These are phyloP conservation scores for Calliopsis andreniformis DNA, from an alignment of 1,140 invertebrate genomes.

Conservation along the genomic window DNA sequence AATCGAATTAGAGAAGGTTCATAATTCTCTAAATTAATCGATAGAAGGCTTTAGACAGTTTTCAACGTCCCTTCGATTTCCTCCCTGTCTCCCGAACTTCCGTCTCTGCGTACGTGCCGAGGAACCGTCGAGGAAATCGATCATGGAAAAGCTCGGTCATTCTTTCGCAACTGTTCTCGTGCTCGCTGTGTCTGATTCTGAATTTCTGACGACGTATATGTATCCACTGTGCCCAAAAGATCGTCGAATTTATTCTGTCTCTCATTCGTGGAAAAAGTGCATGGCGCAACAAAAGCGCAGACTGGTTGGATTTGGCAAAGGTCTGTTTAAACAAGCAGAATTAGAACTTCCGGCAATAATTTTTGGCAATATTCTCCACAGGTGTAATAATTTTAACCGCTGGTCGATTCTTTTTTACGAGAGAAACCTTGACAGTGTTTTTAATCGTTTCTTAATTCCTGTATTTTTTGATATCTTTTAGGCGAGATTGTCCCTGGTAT, in stretches of 20 bases:
- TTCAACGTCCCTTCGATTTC: slow-evolving; percentile 30
- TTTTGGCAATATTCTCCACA: slow-evolving; percentile 23
- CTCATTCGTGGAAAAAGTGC: slow-evolving; percentile 27
- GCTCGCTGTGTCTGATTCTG: background rate
- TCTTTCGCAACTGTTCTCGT: background rate
- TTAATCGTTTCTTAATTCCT: too few species aligned
- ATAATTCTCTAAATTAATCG: too few species aligned
- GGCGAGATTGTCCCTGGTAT: too few species aligned
- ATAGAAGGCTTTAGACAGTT: too few species aligned
- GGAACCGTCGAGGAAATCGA: slow-evolving; percentile 10
- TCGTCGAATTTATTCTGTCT: background rate
- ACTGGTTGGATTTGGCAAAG: slow-evolving; percentile 5
- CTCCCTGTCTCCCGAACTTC: slow-evolving; percentile 28
- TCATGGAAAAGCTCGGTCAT: background rate
- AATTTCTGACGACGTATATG: background rate
- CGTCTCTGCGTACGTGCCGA: background rate
- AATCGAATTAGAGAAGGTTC: too few species aligned
- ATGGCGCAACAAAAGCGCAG: slow-evolving; percentile 20
- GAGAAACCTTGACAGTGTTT: background rate
- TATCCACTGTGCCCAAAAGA: too few species aligned
- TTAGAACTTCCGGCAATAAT: slow-evolving; percentile 14
- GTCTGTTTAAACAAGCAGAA: background rate
- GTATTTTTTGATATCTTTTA: too few species aligned
- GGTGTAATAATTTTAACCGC: background rate
- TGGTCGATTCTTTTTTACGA: background rate